A percentile compares a stretch with the other conserved stretches of the same genome.
Evolutionary conservation across 2,797 vertebrate genomes (phyloP).

Genomic region (Acropternis orthonyx): DNA sequence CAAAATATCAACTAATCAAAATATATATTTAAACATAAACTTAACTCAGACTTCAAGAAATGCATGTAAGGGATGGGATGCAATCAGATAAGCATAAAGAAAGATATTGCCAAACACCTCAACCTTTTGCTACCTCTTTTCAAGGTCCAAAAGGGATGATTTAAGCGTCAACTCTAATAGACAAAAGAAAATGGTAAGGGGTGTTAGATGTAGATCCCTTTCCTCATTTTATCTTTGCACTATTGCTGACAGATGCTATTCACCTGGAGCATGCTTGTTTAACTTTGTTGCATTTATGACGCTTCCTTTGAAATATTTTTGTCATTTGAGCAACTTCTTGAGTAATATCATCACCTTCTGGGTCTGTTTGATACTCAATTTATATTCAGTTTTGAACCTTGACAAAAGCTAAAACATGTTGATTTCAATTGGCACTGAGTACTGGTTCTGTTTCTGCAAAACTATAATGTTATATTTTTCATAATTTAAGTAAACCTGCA

Average conservation of each 20-base stretch:
- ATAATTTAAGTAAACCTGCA: neutral
- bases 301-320: neutral
- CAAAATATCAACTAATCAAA: conserved; percentile 8
- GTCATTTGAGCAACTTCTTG: neutral
- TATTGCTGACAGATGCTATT: neutral
- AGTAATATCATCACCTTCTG: neutral
- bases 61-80: neutral
- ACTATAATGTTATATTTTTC: neutral
- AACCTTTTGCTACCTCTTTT: neutral
- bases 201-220: neutral
- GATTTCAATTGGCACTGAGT: neutral
- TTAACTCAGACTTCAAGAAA: neutral
- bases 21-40: neutral
- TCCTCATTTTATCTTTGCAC: neutral
- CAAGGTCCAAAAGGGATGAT: neutral
- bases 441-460: neutral
- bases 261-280: neutral
- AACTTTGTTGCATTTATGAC: neutral
- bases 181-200: neutral
- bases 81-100: neutral
- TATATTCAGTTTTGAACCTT: neutral
- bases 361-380: neutral
- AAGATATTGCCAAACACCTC: neutral
- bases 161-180: neutral
- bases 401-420: neutral